These are phyloP conservation scores for Macrosoma leucophasiata DNA, from an alignment of 2,888 invertebrate species.

Conservation along the genomic window DNA sequence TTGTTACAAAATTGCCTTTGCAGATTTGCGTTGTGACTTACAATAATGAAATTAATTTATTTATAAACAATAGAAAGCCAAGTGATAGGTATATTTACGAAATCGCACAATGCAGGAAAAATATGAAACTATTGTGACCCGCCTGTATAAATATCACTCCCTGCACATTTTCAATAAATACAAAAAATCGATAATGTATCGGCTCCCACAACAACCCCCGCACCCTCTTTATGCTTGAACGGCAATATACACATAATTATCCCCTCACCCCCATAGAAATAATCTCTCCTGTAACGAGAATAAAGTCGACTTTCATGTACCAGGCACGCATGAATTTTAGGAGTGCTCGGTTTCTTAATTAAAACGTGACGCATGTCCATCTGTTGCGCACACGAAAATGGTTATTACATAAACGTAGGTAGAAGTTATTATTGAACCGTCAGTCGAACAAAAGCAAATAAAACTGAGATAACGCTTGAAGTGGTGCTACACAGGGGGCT, in stretches of 20 bases:
- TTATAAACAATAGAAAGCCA: too few species aligned
- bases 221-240: conserved; percentile 29
- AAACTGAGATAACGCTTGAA: conserved; percentile 35
- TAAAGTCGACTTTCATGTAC: conserved; percentile 38
- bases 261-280: conserved; percentile 6
- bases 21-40: too few species aligned
- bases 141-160: too few species aligned
- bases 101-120: too few species aligned
- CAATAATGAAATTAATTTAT: too few species aligned
- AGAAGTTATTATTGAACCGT: conserved; percentile 17
- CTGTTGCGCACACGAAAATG: conserved; percentile 15
- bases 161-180: conserved; percentile 11
- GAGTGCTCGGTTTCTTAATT: conserved; percentile 32
- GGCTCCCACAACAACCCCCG: conserved; percentile 19
- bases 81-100: too few species aligned
- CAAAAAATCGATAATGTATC: conserved; percentile 31
- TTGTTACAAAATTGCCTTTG: too few species aligned
- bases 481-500: conserved; percentile 40
- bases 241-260: conserved; percentile 36
- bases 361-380: conserved; percentile 28
- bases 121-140: too few species aligned
- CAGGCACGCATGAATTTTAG: conserved; percentile 32
- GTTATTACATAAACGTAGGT: conserved; percentile 8
- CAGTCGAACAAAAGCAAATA: conserved; percentile 25
- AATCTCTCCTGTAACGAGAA: too few species aligned